Percentiles rank a stretch among this genome's conserved stretches.
phyloP scores from a whole-genome alignment of 2,113 vertebrate species.

The Erythrocercus mccallii region DNA sequence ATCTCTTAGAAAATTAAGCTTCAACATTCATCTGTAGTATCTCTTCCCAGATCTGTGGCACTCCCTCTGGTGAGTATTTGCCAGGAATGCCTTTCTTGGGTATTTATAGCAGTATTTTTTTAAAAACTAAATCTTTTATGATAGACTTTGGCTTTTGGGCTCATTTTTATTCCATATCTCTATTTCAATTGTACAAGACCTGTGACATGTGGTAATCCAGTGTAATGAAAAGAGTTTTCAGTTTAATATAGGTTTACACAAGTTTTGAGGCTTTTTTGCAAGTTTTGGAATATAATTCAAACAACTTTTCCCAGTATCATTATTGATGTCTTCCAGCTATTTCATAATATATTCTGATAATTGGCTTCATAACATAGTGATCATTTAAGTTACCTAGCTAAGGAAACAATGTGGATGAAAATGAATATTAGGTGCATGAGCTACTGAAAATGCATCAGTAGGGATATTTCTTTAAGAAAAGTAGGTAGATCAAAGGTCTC shows the following conservation, averaged over 20 bases:
- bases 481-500: not conserved
- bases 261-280: not conserved
- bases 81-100: constrained; percentile 28
- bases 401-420: not conserved
- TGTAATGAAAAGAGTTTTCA: not conserved
- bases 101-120: constrained; percentile 50
- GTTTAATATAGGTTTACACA: not conserved
- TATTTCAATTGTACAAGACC: not conserved
- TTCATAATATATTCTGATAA: not conserved
- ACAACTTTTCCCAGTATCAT: not conserved
- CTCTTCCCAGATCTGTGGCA: constrained; percentile 28
- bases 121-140: not conserved
- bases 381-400: not conserved
- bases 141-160: constrained; percentile 36
- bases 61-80: constrained; percentile 26
- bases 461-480: not conserved
- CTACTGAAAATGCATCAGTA: not conserved
- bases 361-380: not conserved
- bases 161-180: constrained; percentile 43
- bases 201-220: not conserved
- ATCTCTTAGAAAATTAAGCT: constrained; percentile 35
- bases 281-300: not conserved
- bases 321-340: not conserved
- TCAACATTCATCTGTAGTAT: constrained; percentile 38
- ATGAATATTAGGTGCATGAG: not conserved